Evolutionary conservation across 2,888 invertebrate species (phyloP).

Genomic region (Calephelis perditalis): DNA sequence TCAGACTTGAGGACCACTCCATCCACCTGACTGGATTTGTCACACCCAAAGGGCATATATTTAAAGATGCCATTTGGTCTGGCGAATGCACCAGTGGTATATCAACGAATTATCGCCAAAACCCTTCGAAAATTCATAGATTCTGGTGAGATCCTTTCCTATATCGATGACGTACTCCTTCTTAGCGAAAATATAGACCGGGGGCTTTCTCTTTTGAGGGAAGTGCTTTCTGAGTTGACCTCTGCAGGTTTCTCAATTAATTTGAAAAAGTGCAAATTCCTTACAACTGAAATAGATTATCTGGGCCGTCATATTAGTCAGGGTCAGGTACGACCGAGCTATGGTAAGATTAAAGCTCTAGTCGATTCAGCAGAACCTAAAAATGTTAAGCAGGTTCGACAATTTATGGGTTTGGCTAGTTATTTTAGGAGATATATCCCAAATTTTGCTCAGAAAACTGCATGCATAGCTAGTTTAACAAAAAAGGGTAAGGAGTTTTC

Average conservation of each 20-base stretch:
- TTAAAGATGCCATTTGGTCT: slow-evolving; percentile 28
- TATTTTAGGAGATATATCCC: slow-evolving; percentile 28
- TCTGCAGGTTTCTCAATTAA: slow-evolving; percentile 1
- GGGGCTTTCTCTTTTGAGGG: slow-evolving; percentile 1
- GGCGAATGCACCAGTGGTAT: slow-evolving; percentile 24
- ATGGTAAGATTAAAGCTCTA: slow-evolving; percentile 30
- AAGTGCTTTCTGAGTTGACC: slow-evolving; percentile 21
- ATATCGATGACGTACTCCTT: slow-evolving; percentile 25
- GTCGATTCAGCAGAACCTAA: slow-evolving; percentile 18
- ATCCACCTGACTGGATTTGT: neutral
- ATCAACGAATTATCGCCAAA: slow-evolving; percentile 20
- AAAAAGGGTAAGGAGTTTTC: slow-evolving; percentile 17
- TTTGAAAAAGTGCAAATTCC: slow-evolving; percentile 24
- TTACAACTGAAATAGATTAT: slow-evolving; percentile 31
- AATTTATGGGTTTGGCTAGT: no score
- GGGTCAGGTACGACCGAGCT: slow-evolving; percentile 16
- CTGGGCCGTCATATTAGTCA: slow-evolving; percentile 28
- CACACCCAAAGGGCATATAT: slow-evolving; percentile 9
- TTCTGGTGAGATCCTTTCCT: slow-evolving; percentile 20
- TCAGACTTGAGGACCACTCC: slow-evolving; percentile 18
- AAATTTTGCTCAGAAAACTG: slow-evolving; percentile 1
- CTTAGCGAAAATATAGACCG: slow-evolving; percentile 15
- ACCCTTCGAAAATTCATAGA: slow-evolving; percentile 19
- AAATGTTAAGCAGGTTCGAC: no score
- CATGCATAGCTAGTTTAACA: slow-evolving; percentile 5